These are phyloP conservation scores for Eupristina koningsbergeri DNA, from an alignment of 1,140 invertebrate genomes.

Conservation along the genomic window DNA sequence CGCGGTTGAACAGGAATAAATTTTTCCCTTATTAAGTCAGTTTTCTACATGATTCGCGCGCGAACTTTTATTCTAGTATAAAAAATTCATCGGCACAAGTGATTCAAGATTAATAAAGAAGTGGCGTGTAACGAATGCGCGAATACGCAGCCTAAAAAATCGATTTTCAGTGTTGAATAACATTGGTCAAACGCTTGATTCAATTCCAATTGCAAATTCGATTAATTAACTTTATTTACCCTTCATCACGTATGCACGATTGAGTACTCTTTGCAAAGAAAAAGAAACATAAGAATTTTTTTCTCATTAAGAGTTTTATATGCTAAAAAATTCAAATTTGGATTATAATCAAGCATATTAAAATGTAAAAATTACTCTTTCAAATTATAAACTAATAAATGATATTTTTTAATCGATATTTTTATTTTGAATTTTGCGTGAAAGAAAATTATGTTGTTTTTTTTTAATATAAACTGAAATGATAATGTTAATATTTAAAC, in stretches of 20 bases:
- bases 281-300: constrained; percentile 1
- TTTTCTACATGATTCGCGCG: not conserved
- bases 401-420: no score
- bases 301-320: constrained; percentile 26
- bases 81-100: not conserved
- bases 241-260: constrained; percentile 18
- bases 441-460: no score
- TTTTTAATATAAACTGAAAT: no score
- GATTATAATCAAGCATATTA: not conserved
- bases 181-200: constrained; percentile 39
- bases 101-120: constrained; percentile 30
- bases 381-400: not conserved
- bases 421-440: no score
- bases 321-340: not conserved
- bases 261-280: not conserved
- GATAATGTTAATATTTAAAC: no score
- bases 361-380: not conserved
- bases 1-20: not conserved
- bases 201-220: constrained; percentile 36
- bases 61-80: not conserved
- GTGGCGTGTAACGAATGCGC: constrained; percentile 8
- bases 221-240: constrained; percentile 47
- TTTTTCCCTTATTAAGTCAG: constrained; percentile 8
- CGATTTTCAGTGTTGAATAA: constrained; percentile 27
- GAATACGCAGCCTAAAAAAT: constrained; percentile 25